Percentiles rank a stretch among this genome's conserved stretches.
phyloP scores from a whole-genome alignment of 2,113 vertebrate species.

The Callipepla californica region DNA sequence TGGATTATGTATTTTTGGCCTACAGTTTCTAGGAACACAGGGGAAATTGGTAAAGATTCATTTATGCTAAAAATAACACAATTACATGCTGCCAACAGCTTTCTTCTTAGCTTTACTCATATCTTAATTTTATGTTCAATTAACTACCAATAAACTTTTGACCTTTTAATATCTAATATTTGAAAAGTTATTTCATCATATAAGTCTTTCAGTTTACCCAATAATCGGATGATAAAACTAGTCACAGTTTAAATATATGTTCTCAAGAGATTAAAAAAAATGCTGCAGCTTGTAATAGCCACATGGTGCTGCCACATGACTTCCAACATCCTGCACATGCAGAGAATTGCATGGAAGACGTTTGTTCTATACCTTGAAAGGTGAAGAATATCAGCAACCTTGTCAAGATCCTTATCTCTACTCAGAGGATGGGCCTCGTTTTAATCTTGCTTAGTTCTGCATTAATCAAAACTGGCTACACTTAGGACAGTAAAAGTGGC shows the following conservation, averaged over 20 bases:
- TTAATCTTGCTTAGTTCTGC: slow-evolving; percentile 57
- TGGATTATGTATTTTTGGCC: not conserved
- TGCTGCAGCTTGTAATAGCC: not conserved
- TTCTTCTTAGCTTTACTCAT: not conserved
- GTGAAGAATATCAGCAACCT: slow-evolving; percentile 25
- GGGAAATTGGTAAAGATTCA: not conserved
- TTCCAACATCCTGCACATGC: not conserved
- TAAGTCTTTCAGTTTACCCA: not conserved
- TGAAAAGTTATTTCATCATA: not conserved
- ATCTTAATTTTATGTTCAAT: slow-evolving; percentile 6
- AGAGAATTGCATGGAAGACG: not conserved
- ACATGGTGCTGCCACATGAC: not conserved
- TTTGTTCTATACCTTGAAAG: slow-evolving; percentile 2
- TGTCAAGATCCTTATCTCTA: slow-evolving; percentile 20
- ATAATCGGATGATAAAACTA: not conserved
- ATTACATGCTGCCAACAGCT: accelerated
- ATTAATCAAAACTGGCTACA: slow-evolving; percentile 32
- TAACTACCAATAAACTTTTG: not conserved
- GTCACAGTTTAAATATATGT: not conserved
- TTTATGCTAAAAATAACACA: not conserved
- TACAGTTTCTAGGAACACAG: not conserved
- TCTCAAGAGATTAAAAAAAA: not conserved
- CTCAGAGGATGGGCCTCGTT: slow-evolving; percentile 35
- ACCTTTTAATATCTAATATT: not conserved
- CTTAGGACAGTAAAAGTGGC: slow-evolving; percentile 5